Conservation (phyloP, 1,140 invertebrate species). For the Triops longicaudatus region DNA sequence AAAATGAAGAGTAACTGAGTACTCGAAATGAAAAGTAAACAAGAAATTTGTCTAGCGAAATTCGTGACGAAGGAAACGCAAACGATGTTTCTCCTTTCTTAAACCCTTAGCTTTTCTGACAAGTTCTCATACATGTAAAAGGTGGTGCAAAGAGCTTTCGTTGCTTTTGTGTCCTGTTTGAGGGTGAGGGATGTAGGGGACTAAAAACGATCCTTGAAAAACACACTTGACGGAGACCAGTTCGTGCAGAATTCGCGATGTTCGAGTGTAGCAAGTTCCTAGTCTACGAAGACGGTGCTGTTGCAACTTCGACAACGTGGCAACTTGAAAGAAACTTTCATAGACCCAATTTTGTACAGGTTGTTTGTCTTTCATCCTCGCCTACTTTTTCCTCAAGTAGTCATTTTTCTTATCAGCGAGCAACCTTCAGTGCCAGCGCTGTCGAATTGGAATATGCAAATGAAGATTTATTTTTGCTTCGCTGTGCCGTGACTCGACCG, state of each 20-base stretch:
- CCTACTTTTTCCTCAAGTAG: background rate
- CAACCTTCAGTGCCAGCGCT: background rate
- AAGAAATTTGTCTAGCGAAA: background rate
- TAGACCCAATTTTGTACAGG: background rate
- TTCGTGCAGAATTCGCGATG: no score
- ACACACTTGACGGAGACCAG: background rate
- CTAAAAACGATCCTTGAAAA: background rate
- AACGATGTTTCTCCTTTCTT: background rate
- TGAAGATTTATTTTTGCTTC: background rate
- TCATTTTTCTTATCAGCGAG: background rate
- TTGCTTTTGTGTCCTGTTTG: background rate
- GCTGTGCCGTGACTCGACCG: background rate
- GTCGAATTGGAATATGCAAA: background rate
- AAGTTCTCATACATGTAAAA: background rate
- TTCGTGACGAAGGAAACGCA: background rate
- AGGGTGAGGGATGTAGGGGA: background rate
- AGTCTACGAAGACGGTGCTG: background rate
- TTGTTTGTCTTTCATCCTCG: slow-evolving; percentile 10
- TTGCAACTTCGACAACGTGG: background rate
- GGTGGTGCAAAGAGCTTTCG: background rate
- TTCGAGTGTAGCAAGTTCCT: no score
- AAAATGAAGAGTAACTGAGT: no score
- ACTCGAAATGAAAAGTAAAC: no score
- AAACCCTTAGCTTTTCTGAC: background rate
- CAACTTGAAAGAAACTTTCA: background rate